These are phyloP conservation scores for Hydrocynus forskahlii DNA, from an alignment of 2,797 vertebrate species.

Conservation along the genomic window DNA sequence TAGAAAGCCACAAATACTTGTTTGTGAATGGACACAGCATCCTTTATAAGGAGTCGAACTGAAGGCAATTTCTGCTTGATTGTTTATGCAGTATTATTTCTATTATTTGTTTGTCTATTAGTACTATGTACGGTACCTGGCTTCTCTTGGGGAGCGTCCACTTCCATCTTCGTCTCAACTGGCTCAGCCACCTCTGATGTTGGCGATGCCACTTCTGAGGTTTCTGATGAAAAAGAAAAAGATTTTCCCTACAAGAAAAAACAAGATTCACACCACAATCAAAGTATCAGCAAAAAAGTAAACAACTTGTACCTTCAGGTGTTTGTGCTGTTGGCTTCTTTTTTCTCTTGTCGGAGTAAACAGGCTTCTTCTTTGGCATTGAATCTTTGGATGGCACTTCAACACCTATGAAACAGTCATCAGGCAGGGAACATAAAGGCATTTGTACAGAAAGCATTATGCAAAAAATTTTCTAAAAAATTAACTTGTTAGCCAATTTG, in stretches of 20 bases:
- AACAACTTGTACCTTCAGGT: conserved; percentile 82
- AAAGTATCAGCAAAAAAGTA: not conserved
- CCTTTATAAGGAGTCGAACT: no score
- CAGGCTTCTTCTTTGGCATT: conserved; percentile 93
- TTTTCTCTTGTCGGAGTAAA: conserved; percentile 94
- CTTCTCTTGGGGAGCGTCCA: conserved; percentile 45
- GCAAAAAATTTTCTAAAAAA: no score
- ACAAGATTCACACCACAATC: not conserved
- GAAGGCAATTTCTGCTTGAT: no score
- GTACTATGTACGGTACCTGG: conserved; percentile 64
- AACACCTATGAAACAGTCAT: conserved; percentile 77
- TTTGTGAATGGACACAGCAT: no score
- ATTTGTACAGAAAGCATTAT: no score
- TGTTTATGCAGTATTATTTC: not conserved
- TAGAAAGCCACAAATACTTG: no score
- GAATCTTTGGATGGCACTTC: conserved; percentile 98
- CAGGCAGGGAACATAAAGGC: not conserved
- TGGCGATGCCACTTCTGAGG: conserved; percentile 68
- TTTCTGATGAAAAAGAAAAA: conserved; percentile 61
- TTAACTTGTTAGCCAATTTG: no score
- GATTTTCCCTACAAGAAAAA: not conserved
- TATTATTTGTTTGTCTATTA: not conserved
- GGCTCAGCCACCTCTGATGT: conserved; percentile 68
- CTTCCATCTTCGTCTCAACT: conserved; percentile 56
- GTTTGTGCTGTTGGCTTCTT: conserved; percentile 84